Evolutionary conservation across 2,888 invertebrate species (phyloP), one percentile per base, ranked within the genome.

Genomic region (Mechanitis messenoides): DNA sequence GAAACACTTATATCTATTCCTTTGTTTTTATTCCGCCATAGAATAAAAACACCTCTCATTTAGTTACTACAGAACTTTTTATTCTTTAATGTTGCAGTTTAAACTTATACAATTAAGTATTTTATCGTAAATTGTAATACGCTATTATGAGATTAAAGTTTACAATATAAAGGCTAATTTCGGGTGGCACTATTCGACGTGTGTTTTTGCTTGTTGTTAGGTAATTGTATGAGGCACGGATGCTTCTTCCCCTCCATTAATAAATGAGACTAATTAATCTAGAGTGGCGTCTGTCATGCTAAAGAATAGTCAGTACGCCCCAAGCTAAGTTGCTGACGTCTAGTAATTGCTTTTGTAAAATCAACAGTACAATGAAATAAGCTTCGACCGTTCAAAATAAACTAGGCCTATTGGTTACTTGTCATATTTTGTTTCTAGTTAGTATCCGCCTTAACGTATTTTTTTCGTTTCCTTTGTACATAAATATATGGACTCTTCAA

Each of bases 181-280:
- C 56, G 65, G 57, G 58, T 68, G 63, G 53, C 20, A 53, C 50
- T 63, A 60, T 67, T 65, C 68, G 56, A 56, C 65, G 61, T 67
- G 56, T 61, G 57, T 57, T 47, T 62, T 62, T 59, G 55, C 63
- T 62, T 63, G 59, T 66, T 63, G 64, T 59, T 67, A 65, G 66
- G 67, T 70, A 63, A 66, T 67, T 67, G 67, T 65, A 61, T 72
- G 71, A 75, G 69, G 73, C 75, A 77, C 74, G 74, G 76, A 78
- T 78, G 75, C 74, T 66, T 69, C 66, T 74, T 76, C 76, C 78
- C 80, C 79, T 78, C 74, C 65, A 74, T 71, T 84, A 83, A 87
- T 80, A 85, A 86, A 87, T 87, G 82, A 74, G 73, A 68, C 80
- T 81, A 86, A 88, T 88, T 87, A 87, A 85, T 89, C 84, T 78